Conservation (phyloP, 2,797 vertebrate species). For the Urosaurus nigricauda region DNA sequence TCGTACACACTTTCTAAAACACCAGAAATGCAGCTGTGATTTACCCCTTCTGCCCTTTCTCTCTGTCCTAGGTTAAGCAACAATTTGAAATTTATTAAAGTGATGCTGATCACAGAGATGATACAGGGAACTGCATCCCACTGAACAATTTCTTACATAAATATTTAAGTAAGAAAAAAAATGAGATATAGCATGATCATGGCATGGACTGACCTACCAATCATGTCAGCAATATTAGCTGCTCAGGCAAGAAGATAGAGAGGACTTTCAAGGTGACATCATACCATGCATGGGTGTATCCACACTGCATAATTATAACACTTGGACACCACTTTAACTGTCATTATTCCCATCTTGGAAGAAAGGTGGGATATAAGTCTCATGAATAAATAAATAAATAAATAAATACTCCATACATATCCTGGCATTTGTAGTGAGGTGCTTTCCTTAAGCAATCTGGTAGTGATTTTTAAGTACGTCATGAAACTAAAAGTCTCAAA, state of each 20-base stretch:
- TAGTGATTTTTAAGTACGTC: no score
- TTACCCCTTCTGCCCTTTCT: no score
- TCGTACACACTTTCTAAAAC: not conserved
- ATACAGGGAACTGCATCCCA: not conserved
- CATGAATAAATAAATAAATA: no score
- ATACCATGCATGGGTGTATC: not conserved
- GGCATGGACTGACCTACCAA: not conserved
- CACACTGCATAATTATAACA: no score
- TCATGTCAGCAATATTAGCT: not conserved
- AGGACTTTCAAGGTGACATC: not conserved
- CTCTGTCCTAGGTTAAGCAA: not conserved
- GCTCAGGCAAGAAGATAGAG: not conserved
- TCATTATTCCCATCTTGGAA: no score
- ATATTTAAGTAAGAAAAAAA: not conserved
- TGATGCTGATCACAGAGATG: not conserved
- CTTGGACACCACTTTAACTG: no score
- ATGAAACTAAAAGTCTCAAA: no score
- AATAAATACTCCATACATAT: no score
- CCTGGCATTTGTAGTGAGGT: no score
- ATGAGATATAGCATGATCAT: not conserved
- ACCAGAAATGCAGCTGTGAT: not conserved
- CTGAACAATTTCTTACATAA: no score
- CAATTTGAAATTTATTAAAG: conserved; percentile 14
- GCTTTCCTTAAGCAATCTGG: no score
- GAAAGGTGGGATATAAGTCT: no score